Evolutionary conservation across 2,888 invertebrate genomes (phyloP), one percentile per base, ranked within the genome.

Genomic region (Oxytorus armatus): DNA sequence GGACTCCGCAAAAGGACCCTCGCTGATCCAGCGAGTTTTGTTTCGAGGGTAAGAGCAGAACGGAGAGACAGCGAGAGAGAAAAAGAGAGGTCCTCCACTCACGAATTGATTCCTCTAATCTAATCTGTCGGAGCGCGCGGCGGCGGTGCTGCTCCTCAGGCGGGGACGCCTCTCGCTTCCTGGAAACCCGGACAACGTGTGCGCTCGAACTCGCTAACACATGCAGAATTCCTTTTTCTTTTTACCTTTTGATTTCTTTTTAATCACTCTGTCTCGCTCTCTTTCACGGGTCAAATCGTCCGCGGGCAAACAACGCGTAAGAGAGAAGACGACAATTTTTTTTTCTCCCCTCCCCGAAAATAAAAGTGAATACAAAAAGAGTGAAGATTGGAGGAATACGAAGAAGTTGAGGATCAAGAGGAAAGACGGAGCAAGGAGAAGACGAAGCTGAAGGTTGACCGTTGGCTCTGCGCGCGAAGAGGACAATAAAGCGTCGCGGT

Each of bases 141-240:
- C 82, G 82, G 80, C 82, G 82, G 73, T 81, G 82, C 68, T 83
- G n/a, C 83, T 83, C 61, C 69, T 74, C 65, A 63, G 78, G 65
- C 49, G n/a, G n/a, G n/a, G n/a, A n/a, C n/a, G n/a, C n/a, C n/a
- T 66, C 85, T 85, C 77, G 80, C 88, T 89, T 90, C 89, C 89
- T 87, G 90, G 89, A 89, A 89, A 89, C 86, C 87, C 84, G 86
- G 86, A 85, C 85, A 86, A 84, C 83, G 85, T 85, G 79, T 83
- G 81, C 83, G 83, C 84, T 79, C 29, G 25, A 74, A 75, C 85
- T 77, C 59, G 18, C 59, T 29, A 53, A 74, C 51, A 76, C 68
- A 77, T 47, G 53, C 72, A 49, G 61, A 36, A 68, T 57, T 76
- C 53, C 55, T 33, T 72, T 65, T 57, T 59, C 44, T 21, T 18